Percentiles rank a stretch among this genome's conserved stretches.
phyloP scores from a whole-genome alignment of 53 echinoderm and acorn worm species.

The Hippasteria phrygiana region DNA sequence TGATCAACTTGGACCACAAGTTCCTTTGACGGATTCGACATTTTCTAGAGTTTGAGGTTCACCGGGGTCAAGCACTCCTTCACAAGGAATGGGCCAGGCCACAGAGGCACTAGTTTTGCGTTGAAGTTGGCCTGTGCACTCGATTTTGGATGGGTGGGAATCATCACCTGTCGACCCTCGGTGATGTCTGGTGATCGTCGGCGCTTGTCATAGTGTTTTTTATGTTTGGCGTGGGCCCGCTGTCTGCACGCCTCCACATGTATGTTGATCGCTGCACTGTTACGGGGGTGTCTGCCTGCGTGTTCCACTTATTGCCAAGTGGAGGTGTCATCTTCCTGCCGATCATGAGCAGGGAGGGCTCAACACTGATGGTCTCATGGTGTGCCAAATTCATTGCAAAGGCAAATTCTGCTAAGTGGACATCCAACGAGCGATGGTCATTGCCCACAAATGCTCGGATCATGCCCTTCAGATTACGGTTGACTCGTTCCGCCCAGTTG shows the following conservation, averaged over 20 bases:
- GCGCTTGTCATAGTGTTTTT: slow-evolving; percentile 36
- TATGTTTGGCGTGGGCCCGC: neutral
- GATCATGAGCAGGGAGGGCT: no score
- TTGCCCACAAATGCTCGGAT: no score
- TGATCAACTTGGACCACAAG: slow-evolving; percentile 18
- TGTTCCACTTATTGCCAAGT: slow-evolving; percentile 8
- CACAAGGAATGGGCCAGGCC: slow-evolving; percentile 60
- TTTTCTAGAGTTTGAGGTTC: neutral
- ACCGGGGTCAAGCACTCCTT: slow-evolving; percentile 28
- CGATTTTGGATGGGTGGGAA: slow-evolving; percentile 43
- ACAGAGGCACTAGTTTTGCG: slow-evolving; percentile 60
- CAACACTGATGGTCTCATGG: no score
- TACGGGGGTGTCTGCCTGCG: neutral
- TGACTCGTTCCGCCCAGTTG: no score
- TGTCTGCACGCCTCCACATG: neutral
- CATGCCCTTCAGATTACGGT: no score
- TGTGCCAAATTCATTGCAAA: no score
- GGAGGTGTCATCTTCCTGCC: neutral
- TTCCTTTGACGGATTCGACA: neutral
- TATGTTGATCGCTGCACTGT: neutral
- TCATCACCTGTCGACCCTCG: neutral
- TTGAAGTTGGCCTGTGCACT: slow-evolving; percentile 14
- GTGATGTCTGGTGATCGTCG: slow-evolving; percentile 2
- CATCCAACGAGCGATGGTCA: no score
- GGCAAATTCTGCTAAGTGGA: no score